Percentiles rank a stretch among this genome's conserved stretches.
Conservation (phyloP, 2,888 invertebrate species). For the Aplocera efformata region DNA sequence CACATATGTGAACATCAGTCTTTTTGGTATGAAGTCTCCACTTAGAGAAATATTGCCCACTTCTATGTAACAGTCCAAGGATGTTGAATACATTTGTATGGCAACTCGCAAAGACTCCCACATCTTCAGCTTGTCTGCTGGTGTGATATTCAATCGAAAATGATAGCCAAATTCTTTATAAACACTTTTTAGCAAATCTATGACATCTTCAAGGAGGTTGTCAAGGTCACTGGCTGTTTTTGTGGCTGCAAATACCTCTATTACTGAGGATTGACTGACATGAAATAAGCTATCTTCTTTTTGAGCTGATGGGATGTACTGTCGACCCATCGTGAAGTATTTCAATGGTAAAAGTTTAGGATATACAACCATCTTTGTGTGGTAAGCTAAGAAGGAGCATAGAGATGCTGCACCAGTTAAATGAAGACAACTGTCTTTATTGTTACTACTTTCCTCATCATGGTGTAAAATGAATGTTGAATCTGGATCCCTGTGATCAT, state of each 20-base stretch:
- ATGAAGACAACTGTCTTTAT: slow-evolving; percentile 82
- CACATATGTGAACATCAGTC: slow-evolving; percentile 85
- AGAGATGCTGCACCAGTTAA: slow-evolving; percentile 88
- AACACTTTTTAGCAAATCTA: slow-evolving; percentile 73
- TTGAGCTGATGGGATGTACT: slow-evolving; percentile 78
- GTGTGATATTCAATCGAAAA: slow-evolving; percentile 82
- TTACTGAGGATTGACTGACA: slow-evolving; percentile 84
- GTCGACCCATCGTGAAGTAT: slow-evolving; percentile 85
- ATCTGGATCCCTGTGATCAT: slow-evolving; percentile 76
- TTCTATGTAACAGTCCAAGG: slow-evolving; percentile 83
- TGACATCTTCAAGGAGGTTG: slow-evolving; percentile 76
- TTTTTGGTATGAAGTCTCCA: slow-evolving; percentile 87
- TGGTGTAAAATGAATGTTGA: slow-evolving; percentile 82
- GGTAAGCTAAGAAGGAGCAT: slow-evolving; percentile 86
- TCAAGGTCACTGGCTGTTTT: slow-evolving; percentile 72
- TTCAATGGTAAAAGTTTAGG: slow-evolving; percentile 83
- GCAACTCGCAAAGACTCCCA: slow-evolving; percentile 85
- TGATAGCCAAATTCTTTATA: slow-evolving; percentile 85
- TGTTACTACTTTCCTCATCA: slow-evolving; percentile 74
- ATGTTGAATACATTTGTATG: slow-evolving; percentile 88
- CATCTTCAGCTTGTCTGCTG: slow-evolving; percentile 81
- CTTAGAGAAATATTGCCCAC: slow-evolving; percentile 87
- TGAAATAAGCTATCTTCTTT: slow-evolving; percentile 81
- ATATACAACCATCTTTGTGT: slow-evolving; percentile 84
- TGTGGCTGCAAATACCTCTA: slow-evolving; percentile 83